Evolutionary conservation across 2,113 vertebrate species (phyloP).

Genomic region (Penelope pileata): DNA sequence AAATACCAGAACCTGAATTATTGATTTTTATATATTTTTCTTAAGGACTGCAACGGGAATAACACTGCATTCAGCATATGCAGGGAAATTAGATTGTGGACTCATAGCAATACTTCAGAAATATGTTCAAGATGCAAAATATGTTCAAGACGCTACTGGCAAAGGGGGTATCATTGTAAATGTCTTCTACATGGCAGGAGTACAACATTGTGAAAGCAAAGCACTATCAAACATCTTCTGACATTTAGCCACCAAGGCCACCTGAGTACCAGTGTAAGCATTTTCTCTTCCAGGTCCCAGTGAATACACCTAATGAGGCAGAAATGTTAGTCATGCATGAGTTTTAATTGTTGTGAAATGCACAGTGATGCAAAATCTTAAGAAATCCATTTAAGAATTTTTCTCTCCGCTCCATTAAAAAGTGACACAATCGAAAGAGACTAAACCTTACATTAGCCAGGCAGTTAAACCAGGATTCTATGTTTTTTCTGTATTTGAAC

Average conservation of each 20-base stretch:
- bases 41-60: not conserved
- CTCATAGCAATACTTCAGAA: not conserved
- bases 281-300: not conserved
- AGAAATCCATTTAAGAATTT: not conserved
- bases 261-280: not conserved
- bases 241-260: not conserved
- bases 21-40: too few relatives aligned
- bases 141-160: not conserved
- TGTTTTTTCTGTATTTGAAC: not conserved
- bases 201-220: not conserved
- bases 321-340: not conserved
- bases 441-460: not conserved
- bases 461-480: not conserved
- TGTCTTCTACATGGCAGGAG: not conserved
- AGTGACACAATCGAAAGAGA: constrained; percentile 11
- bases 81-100: not conserved
- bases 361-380: not conserved
- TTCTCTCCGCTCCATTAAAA: constrained; percentile 9
- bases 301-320: not conserved
- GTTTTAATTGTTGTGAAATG: not conserved
- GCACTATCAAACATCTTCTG: not conserved
- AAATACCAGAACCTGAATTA: not conserved
- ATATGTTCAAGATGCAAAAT: not conserved
- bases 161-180: not conserved
- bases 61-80: not conserved